Evolutionary conservation across 1,140 invertebrate species (phyloP).

Genomic region (Atta colombica): DNA sequence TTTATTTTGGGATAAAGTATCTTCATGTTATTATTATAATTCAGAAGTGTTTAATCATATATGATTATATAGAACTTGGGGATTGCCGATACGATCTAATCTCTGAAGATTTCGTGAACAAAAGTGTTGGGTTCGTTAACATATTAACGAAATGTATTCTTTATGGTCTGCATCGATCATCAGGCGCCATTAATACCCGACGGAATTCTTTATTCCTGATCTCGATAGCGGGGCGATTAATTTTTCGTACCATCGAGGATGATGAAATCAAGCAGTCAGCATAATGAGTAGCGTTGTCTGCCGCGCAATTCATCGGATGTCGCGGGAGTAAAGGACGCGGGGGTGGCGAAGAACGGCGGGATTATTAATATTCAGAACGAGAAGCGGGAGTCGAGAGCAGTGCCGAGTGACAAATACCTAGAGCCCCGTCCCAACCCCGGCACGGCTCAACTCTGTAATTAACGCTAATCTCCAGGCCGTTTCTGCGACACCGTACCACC

Average conservation of each 20-base stretch:
- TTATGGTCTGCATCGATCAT: conserved; percentile 18
- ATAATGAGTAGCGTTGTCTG: conserved; percentile 83
- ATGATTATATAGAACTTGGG: neutral
- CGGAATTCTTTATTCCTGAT: conserved; percentile 52
- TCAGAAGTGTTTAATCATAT: neutral
- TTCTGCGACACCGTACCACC: conserved; percentile 77
- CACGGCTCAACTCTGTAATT: conserved; percentile 84
- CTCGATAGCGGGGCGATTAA: conserved; percentile 73
- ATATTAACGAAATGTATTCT: conserved; percentile 17
- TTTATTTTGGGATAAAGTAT: neutral
- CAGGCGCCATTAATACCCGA: conserved; percentile 27
- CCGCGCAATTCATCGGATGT: conserved; percentile 82
- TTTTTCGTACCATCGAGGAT: conserved; percentile 75
- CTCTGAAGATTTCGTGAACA: neutral
- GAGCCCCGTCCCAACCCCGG: conserved; percentile 77
- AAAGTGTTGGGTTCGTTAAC: conserved; percentile 2
- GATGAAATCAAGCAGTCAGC: conserved; percentile 83
- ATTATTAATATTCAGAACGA: conserved; percentile 86
- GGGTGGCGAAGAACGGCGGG: conserved; percentile 70
- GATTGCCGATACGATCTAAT: neutral
- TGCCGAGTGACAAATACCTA: conserved; percentile 85
- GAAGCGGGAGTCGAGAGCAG: conserved; percentile 78
- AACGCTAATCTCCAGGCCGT: conserved; percentile 85
- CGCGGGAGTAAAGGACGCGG: conserved; percentile 53
- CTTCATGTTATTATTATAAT: neutral